Evolutionary conservation across 2,888 invertebrate genomes (phyloP).

Genomic region (Drosophila helvetica): DNA sequence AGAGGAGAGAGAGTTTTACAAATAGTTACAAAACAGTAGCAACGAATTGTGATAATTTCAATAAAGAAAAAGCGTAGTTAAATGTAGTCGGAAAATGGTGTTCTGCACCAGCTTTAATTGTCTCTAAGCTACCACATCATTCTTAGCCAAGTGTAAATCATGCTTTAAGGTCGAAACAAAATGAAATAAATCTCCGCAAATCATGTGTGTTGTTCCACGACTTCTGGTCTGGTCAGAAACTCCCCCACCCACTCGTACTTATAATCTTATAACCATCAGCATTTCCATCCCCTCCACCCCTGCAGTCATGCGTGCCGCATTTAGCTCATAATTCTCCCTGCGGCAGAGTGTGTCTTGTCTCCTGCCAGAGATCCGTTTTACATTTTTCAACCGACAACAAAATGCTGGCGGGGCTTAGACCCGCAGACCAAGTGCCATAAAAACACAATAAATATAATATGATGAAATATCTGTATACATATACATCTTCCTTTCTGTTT

Average conservation of each 20-base stretch:
- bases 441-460: slow-evolving; percentile 72
- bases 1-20: neutral
- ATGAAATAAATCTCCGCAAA: slow-evolving; percentile 60
- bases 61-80: slow-evolving; percentile 56
- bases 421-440: slow-evolving; percentile 69
- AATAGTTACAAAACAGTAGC: slow-evolving; percentile 19
- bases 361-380: slow-evolving; percentile 49
- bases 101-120: neutral
- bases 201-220: slow-evolving; percentile 43
- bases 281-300: neutral
- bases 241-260: neutral
- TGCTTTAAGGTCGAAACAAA: slow-evolving; percentile 10
- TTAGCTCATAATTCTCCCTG: slow-evolving; percentile 71
- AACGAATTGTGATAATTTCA: slow-evolving; percentile 73
- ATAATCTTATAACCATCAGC: neutral
- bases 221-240: slow-evolving; percentile 5
- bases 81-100: slow-evolving; percentile 16
- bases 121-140: slow-evolving; percentile 1
- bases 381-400: slow-evolving; percentile 68
- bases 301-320: slow-evolving; percentile 63
- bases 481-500: slow-evolving; percentile 30
- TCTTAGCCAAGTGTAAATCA: slow-evolving; percentile 25
- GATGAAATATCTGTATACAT: slow-evolving; percentile 29
- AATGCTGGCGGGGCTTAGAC: slow-evolving; percentile 61
- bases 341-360: slow-evolving; percentile 30